Conservation (phyloP, 2,113 vertebrate genomes). For the Myotis lucifugus region DNA sequence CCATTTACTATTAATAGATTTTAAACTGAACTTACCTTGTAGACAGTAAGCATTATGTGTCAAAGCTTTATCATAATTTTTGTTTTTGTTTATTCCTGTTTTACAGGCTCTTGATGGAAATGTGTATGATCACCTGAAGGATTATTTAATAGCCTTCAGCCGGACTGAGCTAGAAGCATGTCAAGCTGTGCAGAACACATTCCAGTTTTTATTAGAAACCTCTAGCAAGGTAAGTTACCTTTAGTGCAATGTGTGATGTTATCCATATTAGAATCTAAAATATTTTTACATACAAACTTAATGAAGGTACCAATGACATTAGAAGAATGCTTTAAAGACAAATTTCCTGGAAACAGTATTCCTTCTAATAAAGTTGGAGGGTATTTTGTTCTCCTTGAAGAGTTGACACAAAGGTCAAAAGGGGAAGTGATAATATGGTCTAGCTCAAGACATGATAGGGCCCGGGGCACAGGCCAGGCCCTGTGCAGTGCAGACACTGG, state of each 20-base stretch:
- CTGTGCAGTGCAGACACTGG: not conserved
- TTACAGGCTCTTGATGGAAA: constrained; percentile 94
- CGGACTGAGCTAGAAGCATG: constrained; percentile 96
- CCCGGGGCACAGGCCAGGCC: not conserved
- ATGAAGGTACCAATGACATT: not conserved
- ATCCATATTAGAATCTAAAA: not conserved
- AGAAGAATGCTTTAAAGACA: constrained; percentile 34
- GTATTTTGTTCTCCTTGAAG: not conserved
- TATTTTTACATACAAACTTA: constrained; percentile 34
- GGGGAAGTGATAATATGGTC: not conserved
- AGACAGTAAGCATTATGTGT: not conserved
- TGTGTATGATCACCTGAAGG: constrained; percentile 94
- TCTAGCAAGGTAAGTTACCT: constrained; percentile 91
- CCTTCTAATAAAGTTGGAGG: not conserved
- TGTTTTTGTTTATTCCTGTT: constrained; percentile 49
- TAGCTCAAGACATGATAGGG: rapidly evolving
- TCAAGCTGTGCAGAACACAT: constrained; percentile 95
- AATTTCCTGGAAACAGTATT: constrained; percentile 24
- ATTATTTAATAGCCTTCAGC: constrained; percentile 96
- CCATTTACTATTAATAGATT: constrained; percentile 24
- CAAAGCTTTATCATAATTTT: constrained; percentile 18
- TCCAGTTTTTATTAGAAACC: constrained; percentile 97
- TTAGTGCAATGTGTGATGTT: constrained; percentile 27
- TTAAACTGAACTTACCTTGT: constrained; percentile 34
- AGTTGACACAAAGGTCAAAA: not conserved